These are phyloP conservation scores for Melitaea cinxia DNA, from an alignment of 1,140 invertebrate genomes.

Conservation along the genomic window DNA sequence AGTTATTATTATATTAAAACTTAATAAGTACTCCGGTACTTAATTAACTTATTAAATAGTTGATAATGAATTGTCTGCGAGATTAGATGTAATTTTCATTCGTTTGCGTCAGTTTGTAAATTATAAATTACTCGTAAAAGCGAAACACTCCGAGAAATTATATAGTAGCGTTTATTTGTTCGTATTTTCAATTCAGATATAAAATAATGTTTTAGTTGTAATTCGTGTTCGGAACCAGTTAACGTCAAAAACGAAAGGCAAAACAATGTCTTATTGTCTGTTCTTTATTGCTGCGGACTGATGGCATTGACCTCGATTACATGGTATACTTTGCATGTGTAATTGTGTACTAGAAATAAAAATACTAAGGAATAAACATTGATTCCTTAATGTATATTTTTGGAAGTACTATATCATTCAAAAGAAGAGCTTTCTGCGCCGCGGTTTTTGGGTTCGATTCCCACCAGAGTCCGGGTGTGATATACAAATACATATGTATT, in stretches of 20 bases:
- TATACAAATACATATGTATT: too few relatives aligned
- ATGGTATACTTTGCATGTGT: conserved; percentile 3
- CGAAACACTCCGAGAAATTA: background rate
- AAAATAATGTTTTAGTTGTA: conserved; percentile 16
- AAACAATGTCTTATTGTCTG: conserved; percentile 43
- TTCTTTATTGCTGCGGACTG: conserved; percentile 20
- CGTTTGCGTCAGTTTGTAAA: background rate
- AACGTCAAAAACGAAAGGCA: conserved; percentile 27
- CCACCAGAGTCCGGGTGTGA: too few relatives aligned
- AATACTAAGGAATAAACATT: too few relatives aligned
- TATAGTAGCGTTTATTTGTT: background rate
- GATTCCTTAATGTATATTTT: too few relatives aligned
- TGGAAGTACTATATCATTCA: too few relatives aligned
- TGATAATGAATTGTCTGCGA: background rate
- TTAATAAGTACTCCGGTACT: too few relatives aligned
- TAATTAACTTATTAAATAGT: too few relatives aligned
- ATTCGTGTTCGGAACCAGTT: conserved; percentile 28
- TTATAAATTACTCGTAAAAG: too few relatives aligned
- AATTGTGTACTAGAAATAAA: conserved; percentile 6
- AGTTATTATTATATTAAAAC: too few relatives aligned
- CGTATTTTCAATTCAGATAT: conserved; percentile 17
- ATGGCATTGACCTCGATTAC: conserved; percentile 34
- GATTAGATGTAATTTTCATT: background rate
- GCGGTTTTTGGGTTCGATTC: too few relatives aligned
- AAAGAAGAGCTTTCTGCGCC: too few relatives aligned